Evolutionary conservation across 2,888 invertebrate genomes (phyloP).

Genomic region (Acleris emargana): DNA sequence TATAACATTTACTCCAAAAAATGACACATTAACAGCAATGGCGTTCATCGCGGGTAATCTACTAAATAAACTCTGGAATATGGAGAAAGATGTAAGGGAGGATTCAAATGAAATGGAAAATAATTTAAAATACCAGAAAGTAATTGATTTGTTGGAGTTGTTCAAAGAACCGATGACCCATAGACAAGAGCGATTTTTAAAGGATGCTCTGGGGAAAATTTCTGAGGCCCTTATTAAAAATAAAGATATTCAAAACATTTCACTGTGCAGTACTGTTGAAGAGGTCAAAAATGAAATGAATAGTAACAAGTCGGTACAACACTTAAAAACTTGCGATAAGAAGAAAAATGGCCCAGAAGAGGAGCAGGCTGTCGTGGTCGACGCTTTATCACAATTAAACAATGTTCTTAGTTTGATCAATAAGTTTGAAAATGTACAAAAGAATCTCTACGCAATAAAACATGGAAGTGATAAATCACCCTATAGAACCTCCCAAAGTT

Average conservation of each 20-base stretch:
- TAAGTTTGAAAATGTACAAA: slow-evolving; percentile 63
- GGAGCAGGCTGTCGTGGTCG: slow-evolving; percentile 41
- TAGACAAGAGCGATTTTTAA: slow-evolving; percentile 69
- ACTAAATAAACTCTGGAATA: slow-evolving; percentile 73
- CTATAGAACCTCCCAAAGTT: background rate
- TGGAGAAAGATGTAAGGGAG: slow-evolving; percentile 63
- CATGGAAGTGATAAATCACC: slow-evolving; percentile 26
- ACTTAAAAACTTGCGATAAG: slow-evolving; percentile 34
- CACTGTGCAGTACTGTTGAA: slow-evolving; percentile 62
- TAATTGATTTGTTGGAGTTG: slow-evolving; percentile 66
- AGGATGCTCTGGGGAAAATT: slow-evolving; percentile 66
- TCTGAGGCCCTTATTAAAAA: slow-evolving; percentile 61
- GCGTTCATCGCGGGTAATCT: slow-evolving; percentile 75
- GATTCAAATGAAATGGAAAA: slow-evolving; percentile 63
- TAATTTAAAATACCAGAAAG: slow-evolving; percentile 66
- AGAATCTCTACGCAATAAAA: slow-evolving; percentile 50
- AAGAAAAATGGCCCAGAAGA: slow-evolving; percentile 24
- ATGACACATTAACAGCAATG: slow-evolving; percentile 74
- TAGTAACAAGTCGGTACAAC: slow-evolving; percentile 19
- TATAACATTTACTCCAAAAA: slow-evolving; percentile 74
- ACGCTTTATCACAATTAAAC: slow-evolving; percentile 61
- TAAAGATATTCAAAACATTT: slow-evolving; percentile 56
- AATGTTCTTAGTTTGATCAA: slow-evolving; percentile 62
- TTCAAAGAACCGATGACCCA: slow-evolving; percentile 73
- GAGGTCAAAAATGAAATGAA: slow-evolving; percentile 44